Base-by-base conservation (phyloP, 1,140 invertebrate genomes). In the Adoxophyes honmai region DNA sequence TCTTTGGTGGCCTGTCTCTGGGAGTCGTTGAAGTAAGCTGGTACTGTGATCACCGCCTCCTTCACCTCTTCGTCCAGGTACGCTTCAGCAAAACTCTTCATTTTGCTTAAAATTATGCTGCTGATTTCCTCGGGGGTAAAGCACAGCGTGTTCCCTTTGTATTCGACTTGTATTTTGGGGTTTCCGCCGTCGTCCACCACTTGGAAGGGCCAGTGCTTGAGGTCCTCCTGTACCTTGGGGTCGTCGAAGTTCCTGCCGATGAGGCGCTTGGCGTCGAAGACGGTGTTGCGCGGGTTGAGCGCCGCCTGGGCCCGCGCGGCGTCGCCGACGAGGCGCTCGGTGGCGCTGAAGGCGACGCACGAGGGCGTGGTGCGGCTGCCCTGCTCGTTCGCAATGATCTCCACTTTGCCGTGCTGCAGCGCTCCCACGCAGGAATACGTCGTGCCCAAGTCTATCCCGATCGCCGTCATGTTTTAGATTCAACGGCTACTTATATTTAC, bases 381-480 rank as follows among this genome's bases (percentile, higher is more conserved):
- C 90, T 97, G 96, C 81, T 98, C 97, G 80, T 98, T 98, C 72
- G 96, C 96, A 70, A 98, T 97, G 73, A 98, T 97, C 91, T 98
- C 97, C 52, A 98, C 97, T 87, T 98, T 98, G 75, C 97, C 95
- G 85, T 96, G 94, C 82, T 86, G 97, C 96, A 37, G 98, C 94
- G 96, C 36, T 93, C 95, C 60, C 92, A 97, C 95, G 75, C 95
- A 96, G 52, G 95, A 96, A 78, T 96, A 96, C 53, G 95, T 96
- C 11, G 95, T 96, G 34, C 95, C 95, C 66, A 95, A 88, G 88
- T 95, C 94, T 69, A 95, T 95, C 78, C 94, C 94, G 72, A 95
- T 92, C 60, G 94, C 94, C 70, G 91, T 90, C 84, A 90, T 87
- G 80, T 90, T 28, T n/a, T n/a, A n/a, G n/a, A n/a, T n/a, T n/a